Evolutionary conservation across 2,797 vertebrate genomes (phyloP).

Genomic region (Falco concolor): DNA sequence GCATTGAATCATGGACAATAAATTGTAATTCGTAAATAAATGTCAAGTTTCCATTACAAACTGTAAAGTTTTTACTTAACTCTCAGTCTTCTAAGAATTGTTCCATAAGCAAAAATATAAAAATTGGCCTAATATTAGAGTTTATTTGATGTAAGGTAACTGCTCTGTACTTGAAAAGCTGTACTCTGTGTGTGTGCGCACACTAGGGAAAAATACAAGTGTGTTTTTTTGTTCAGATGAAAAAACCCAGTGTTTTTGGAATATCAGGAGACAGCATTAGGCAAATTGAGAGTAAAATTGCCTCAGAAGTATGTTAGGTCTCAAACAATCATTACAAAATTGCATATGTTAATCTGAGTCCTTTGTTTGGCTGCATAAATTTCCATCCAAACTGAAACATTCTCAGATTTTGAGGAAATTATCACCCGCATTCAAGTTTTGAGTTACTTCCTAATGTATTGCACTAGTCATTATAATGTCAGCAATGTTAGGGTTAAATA

Average conservation of each 20-base stretch:
- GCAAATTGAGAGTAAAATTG: background rate
- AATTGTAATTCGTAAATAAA: background rate
- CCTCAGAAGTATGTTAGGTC: background rate
- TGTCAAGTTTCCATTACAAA: background rate
- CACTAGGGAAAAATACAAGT: background rate
- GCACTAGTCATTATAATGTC: background rate
- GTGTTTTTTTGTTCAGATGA: background rate
- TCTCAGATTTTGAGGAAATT: background rate
- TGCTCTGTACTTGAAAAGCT: background rate
- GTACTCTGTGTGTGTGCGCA: background rate
- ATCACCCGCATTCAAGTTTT: background rate
- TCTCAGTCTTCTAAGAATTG: background rate
- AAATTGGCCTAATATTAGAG: background rate
- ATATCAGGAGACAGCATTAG: background rate
- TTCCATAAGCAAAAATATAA: background rate
- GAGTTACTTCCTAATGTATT: background rate
- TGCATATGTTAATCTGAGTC: background rate
- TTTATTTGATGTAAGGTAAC: background rate
- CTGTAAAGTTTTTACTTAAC: background rate
- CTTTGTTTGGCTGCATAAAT: background rate
- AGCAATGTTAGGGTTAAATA: background rate
- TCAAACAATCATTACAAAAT: background rate
- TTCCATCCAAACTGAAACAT: background rate
- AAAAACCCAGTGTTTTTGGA: background rate
- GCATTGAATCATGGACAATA: background rate